A percentile compares a stretch with the other conserved stretches of the same genome.
Evolutionary conservation across 2,113 vertebrate species (phyloP).

Genomic region (Cheilinus undulatus): DNA sequence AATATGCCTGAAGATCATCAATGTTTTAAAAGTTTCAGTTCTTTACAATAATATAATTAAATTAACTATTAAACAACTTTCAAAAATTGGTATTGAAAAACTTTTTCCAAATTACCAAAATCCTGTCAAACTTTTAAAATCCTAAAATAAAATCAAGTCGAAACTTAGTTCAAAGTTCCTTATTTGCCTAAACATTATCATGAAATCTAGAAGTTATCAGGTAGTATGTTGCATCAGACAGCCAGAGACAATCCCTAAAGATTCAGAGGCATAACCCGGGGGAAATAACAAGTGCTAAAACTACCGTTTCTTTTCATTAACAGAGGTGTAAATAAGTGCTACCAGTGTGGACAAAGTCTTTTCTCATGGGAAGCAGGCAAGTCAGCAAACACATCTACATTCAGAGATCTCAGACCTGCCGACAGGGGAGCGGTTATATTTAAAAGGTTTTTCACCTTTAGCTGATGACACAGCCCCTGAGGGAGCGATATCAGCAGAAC

Average conservation of each 20-base stretch:
- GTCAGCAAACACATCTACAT: slow-evolving; percentile 22
- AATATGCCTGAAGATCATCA: too few species aligned
- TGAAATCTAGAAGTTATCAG: slow-evolving; percentile 5
- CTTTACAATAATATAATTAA: too few species aligned
- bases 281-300: slow-evolving; percentile 12
- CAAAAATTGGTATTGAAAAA: too few species aligned
- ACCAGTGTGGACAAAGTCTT: neutral
- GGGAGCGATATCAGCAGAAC: slow-evolving; percentile 31
- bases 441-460: slow-evolving; percentile 66
- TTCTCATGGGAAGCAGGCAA: slow-evolving; percentile 3
- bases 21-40: too few species aligned
- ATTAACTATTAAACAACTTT: too few species aligned
- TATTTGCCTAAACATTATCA: too few species aligned
- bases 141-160: too few species aligned
- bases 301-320: slow-evolving; percentile 9
- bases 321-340: slow-evolving; percentile 26
- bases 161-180: too few species aligned
- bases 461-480: slow-evolving; percentile 54
- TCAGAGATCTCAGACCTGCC: neutral
- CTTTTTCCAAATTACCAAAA: too few species aligned
- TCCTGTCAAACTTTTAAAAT: too few species aligned
- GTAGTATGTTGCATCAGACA: neutral
- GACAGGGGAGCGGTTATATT: slow-evolving; percentile 55
- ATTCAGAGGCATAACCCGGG: neutral
- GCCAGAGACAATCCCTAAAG: neutral